Conservation (phyloP, 2,113 vertebrate genomes). For the Callospermophilus lateralis region DNA sequence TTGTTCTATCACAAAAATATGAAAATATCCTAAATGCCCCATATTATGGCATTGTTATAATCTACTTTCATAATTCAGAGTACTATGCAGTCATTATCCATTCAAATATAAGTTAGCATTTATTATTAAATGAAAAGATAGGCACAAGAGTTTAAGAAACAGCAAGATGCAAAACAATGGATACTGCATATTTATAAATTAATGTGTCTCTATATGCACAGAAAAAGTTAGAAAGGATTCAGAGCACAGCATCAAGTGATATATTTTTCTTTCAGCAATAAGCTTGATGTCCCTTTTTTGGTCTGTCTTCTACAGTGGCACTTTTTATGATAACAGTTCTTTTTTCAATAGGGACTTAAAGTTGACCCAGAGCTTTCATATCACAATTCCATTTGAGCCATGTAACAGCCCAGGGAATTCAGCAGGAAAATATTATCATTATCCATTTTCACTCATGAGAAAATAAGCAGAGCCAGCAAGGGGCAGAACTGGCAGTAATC, state of each 20-base stretch:
- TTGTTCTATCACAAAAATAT: constrained; percentile 33
- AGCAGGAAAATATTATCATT: not conserved
- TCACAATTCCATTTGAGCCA: not conserved
- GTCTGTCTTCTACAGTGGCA: not conserved
- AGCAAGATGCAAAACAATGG: not conserved
- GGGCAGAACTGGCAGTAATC: not conserved
- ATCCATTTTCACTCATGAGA: not conserved
- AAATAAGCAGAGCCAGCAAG: not conserved
- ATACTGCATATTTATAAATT: constrained; percentile 5
- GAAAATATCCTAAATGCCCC: constrained; percentile 14
- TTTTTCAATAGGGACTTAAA: constrained; percentile 9
- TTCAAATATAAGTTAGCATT: constrained; percentile 6
- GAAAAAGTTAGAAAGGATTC: not conserved
- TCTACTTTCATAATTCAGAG: not conserved
- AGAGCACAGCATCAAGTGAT: not conserved
- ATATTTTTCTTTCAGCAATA: not conserved
- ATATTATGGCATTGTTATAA: constrained; percentile 38
- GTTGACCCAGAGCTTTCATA: not conserved
- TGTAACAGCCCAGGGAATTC: not conserved
- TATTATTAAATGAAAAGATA: constrained; percentile 39
- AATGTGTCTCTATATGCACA: not conserved
- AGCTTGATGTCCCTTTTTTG: not conserved
- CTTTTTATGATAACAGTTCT: not conserved
- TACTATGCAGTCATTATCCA: not conserved
- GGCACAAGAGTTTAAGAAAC: constrained; percentile 3